These are phyloP conservation scores for Oreocharis arfaki DNA, from an alignment of 2,113 vertebrate genomes.

Conservation along the genomic window DNA sequence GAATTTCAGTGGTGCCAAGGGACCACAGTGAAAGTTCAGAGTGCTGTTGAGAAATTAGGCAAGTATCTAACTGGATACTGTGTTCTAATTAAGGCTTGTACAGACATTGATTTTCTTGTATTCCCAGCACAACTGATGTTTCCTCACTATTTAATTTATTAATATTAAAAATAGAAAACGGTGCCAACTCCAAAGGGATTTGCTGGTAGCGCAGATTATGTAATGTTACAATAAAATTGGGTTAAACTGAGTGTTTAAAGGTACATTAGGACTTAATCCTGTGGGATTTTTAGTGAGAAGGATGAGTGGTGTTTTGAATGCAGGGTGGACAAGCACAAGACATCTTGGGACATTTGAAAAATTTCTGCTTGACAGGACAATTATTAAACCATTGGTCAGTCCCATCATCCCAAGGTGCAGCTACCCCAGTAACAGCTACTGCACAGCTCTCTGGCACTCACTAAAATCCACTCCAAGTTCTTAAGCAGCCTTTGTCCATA, in stretches of 20 bases:
- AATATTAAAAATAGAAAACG: constrained; percentile 9
- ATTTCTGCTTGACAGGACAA: background rate
- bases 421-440: background rate
- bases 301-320: background rate
- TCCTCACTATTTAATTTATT: background rate
- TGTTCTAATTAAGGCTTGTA: constrained; percentile 21
- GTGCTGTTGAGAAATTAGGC: background rate
- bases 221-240: background rate
- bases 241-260: background rate
- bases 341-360: background rate
- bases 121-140: constrained; percentile 17
- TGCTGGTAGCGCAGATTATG: background rate
- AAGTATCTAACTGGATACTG: background rate
- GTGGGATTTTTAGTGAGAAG: background rate
- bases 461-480: background rate
- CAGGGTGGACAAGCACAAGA: background rate
- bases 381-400: background rate
- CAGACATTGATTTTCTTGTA: constrained; percentile 13
- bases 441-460: background rate
- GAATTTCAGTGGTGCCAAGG: background rate
- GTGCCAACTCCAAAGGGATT: constrained; percentile 20
- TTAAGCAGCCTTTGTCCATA: background rate
- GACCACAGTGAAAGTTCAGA: background rate
- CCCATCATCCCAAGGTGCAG: background rate
- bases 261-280: background rate